Conservation (phyloP, 1,140 invertebrate species). For the Mesaphorura yosii region DNA sequence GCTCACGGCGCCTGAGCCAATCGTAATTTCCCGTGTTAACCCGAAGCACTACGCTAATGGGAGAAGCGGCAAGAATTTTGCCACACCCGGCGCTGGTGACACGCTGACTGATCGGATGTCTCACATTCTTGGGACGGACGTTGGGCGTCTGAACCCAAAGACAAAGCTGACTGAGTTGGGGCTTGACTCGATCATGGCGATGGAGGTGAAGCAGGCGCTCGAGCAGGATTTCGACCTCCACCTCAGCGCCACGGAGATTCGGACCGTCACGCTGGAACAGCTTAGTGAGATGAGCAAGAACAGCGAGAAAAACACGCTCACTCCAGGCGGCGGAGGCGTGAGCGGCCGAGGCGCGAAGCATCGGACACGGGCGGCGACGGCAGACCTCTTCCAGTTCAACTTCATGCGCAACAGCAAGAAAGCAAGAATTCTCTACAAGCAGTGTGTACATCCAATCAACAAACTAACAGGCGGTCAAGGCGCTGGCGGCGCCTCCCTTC, state of each 20-base stretch:
- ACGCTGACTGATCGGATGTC: slow-evolving; percentile 37
- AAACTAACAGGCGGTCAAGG: too few relatives aligned
- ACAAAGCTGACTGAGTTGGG: slow-evolving; percentile 78
- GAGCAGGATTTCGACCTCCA: slow-evolving; percentile 40
- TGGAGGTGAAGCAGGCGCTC: slow-evolving; percentile 92
- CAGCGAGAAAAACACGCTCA: background rate
- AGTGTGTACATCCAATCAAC: too few relatives aligned
- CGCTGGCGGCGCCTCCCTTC: too few relatives aligned
- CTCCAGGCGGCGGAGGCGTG: background rate
- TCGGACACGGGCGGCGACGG: too few relatives aligned
- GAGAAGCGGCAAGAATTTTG: background rate
- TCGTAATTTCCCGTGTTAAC: slow-evolving; percentile 37
- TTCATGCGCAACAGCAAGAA: background rate
- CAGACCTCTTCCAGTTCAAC: background rate
- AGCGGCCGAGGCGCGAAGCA: too few relatives aligned
- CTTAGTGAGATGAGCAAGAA: background rate
- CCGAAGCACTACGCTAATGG: background rate
- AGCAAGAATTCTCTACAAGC: background rate
- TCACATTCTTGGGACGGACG: slow-evolving; percentile 17
- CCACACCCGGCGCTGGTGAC: background rate
- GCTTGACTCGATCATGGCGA: slow-evolving; percentile 94
- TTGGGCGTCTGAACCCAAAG: slow-evolving; percentile 46
- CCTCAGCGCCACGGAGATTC: background rate
- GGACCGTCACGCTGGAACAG: background rate
- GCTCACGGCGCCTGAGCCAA: background rate